Conservation (phyloP, 2,797 vertebrate species). For the Sebastolobus alascanus region DNA sequence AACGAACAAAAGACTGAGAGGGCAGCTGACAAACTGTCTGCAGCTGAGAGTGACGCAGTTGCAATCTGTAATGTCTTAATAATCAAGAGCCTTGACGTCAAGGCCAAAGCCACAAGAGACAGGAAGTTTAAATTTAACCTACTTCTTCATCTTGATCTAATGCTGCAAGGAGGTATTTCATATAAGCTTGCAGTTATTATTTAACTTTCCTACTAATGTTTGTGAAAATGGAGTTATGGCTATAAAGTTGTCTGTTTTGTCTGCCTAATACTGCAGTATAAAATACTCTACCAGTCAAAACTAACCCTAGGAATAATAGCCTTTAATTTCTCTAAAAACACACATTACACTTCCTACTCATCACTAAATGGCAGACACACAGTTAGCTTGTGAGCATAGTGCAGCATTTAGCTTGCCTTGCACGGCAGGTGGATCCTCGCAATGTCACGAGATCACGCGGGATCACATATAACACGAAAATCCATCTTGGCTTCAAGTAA, state of each 20-base stretch:
- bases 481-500: too few relatives aligned
- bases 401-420: too few relatives aligned
- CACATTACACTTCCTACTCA: too few relatives aligned
- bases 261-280: neutral
- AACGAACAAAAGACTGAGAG: slow-evolving; percentile 7
- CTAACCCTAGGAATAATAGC: neutral
- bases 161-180: neutral
- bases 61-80: neutral
- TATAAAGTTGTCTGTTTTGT: neutral
- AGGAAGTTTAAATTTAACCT: neutral
- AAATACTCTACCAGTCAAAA: neutral
- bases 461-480: too few relatives aligned
- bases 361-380: too few relatives aligned
- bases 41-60: slow-evolving; percentile 4
- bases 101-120: slow-evolving; percentile 4
- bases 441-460: too few relatives aligned
- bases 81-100: neutral
- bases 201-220: neutral
- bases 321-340: neutral
- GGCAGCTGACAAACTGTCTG: slow-evolving; percentile 25
- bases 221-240: neutral
- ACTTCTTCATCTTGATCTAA: neutral
- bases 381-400: too few relatives aligned
- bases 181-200: neutral
- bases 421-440: too few relatives aligned